Evolutionary conservation across 2,113 vertebrate genomes (phyloP), one percentile per base, ranked within the genome.

Genomic region (Pseudolaguvia tuberculata): DNA sequence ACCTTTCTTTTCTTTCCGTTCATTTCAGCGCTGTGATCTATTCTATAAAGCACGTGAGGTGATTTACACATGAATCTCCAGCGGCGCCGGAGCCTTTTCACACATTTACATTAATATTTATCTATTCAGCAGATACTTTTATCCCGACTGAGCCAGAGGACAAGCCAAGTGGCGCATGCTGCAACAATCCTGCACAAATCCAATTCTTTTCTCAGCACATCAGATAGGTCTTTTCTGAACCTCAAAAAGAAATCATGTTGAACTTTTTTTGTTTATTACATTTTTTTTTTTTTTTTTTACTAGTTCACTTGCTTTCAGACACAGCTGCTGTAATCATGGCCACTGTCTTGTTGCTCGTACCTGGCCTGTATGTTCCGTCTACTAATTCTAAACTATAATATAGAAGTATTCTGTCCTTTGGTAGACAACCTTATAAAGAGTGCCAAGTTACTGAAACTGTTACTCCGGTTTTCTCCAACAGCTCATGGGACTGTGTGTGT

Each of bases 31-130:
- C 62, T 13, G 10, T 14, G 31, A 65, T 65, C 39, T 42, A 25
- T 21, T 9, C 27, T 67, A 67, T 5, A n/a, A 48, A 47, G 62
- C 47, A 47, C 39, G 6, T 29, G 23, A 12, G 15, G 45, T 20
- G 45, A 47, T 42, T 39, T 42, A 62, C 62, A 25, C 61, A 23
- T 4, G 42, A 25, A 17, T 48, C 42, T 14, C 21, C 6, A 5
- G 2, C 7, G 39, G n/a, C n/a, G 39, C 39, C 14, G 5, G n/a
- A 62, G 31, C 58, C 58, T 39, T 39, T 42, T 42, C 58, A 20
- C 21, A 18, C 45, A 67, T 67, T 67, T 47, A 65, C 42, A 65
- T 47, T 47, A 18, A 48, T 18, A 50, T 67, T 67, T 50, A 29
- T 50, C 50, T 47, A 29, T 50, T 27, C 45, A 67, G 45, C 45